Percentiles rank a stretch among this genome's conserved stretches.
phyloP scores from a whole-genome alignment of 2,888 invertebrate genomes.

The Acanthosepion lycidas region DNA sequence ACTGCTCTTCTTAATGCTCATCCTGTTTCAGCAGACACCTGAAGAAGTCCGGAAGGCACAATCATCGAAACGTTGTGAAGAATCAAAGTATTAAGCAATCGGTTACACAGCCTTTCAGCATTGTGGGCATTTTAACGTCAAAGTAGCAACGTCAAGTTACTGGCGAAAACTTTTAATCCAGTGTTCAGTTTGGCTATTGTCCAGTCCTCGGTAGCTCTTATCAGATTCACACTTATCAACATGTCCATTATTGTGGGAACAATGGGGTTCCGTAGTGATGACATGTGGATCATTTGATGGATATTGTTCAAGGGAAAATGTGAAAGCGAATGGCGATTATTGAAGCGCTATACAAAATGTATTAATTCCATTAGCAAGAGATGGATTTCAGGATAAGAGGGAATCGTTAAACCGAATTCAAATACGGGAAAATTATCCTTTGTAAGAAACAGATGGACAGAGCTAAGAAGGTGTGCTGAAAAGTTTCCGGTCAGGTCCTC shows the following conservation, averaged over 20 bases:
- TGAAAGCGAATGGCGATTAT: not conserved
- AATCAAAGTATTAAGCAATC: too few relatives aligned
- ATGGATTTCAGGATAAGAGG: not conserved
- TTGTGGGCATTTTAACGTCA: too few relatives aligned
- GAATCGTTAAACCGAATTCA: not conserved
- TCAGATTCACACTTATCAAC: not conserved
- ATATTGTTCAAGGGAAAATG: not conserved
- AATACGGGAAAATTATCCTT: not conserved
- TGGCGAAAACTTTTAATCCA: not conserved
- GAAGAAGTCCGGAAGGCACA: not conserved
- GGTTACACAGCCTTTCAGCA: too few relatives aligned
- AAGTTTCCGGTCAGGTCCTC: not conserved
- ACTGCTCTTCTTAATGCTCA: too few relatives aligned
- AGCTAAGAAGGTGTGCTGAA: too few relatives aligned
- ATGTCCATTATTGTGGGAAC: not conserved
- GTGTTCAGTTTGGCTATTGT: not conserved
- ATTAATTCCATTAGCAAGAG: not conserved
- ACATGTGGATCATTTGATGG: not conserved
- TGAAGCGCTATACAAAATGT: not conserved
- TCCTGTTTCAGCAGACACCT: too few relatives aligned
- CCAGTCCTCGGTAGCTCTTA: not conserved
- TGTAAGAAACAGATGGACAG: too few relatives aligned
- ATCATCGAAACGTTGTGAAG: not conserved
- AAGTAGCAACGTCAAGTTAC: too few relatives aligned
- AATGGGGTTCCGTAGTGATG: not conserved